These are phyloP conservation scores for Sebastes flavidus DNA, from an alignment of 2,797 vertebrate genomes.

Conservation along the genomic window DNA sequence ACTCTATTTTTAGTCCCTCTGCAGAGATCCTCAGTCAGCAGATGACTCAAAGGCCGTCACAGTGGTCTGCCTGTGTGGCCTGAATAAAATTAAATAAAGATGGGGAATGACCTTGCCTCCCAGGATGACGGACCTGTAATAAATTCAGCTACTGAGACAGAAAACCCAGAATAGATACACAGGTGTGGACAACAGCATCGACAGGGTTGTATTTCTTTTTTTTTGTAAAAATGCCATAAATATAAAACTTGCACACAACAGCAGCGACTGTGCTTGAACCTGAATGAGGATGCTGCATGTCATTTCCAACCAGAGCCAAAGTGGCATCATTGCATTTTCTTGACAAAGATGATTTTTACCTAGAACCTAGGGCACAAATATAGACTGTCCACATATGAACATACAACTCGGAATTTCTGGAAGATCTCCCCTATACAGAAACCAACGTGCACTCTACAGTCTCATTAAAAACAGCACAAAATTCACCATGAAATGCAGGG, in stretches of 20 bases:
- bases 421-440: background rate
- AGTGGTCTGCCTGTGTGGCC: conserved; percentile 41
- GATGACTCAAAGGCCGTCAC: conserved; percentile 66
- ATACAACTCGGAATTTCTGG: background rate
- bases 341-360: background rate
- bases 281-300: background rate
- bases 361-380: background rate
- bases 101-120: conserved; percentile 49
- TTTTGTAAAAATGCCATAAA: background rate
- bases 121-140: conserved; percentile 31
- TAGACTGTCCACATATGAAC: background rate
- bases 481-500: conserved; percentile 17
- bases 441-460: background rate
- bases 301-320: background rate
- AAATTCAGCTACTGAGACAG: background rate
- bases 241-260: background rate
- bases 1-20: conserved; percentile 70
- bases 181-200: background rate
- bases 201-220: background rate
- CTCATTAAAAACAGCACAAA: conserved; percentile 38
- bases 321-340: background rate
- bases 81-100: conserved; percentile 50
- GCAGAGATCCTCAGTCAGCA: conserved; percentile 71
- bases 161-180: conserved; percentile 12
- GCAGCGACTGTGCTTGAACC: background rate